Base-by-base conservation (phyloP, 2,797 vertebrate species). In the Bovichtus diacanthus region DNA sequence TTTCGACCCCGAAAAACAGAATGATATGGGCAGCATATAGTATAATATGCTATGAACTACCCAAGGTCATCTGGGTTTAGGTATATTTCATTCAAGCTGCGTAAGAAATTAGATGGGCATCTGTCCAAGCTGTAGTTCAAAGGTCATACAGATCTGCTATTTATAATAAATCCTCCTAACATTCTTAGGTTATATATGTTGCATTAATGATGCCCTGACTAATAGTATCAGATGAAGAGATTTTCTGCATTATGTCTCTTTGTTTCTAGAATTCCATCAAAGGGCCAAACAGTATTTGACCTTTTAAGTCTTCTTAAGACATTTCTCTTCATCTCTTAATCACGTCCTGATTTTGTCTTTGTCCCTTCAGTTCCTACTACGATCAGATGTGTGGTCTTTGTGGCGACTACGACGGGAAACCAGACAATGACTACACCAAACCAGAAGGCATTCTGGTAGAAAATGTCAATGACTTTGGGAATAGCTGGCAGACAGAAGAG, bases 371-470 rank as follows among this genome's bases (percentile, higher is more conserved):
- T 76, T 88, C 94, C 60, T 96, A 94, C 85, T 71, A 80, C 1
- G 70, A 91, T 50, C 93, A 94, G 90, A 93, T 95, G 93, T 96
- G 96, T 58, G 96, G 96, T 3, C 89, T 97, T 27, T 97, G 96
- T 53, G 96, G 96, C 1, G 91, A 96, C 90, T 96, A 95, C 0
- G 86, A 96, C 0, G 95, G 93, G 0, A 91, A 90, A 41, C 69
- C 89, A 2, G 60, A 34, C 70, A 95, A 96, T 0, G 96, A 97
- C 79, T 94, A 95, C 78, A 88, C 54, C 77, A 95, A 90, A 80
- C 94, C 94, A 1, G 88, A 95, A 23, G 95, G 95, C 54, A 65
- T 27, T 2, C 72, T 82, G 61, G 80, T 81, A 0, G 68, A 3
- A 6, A 91, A 88, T 15, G 71, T 84, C 31, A 90, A 93, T 6